These are phyloP conservation scores for Ptychobarbus kaznakovi DNA, from an alignment of 2,797 vertebrate genomes.

Conservation along the genomic window DNA sequence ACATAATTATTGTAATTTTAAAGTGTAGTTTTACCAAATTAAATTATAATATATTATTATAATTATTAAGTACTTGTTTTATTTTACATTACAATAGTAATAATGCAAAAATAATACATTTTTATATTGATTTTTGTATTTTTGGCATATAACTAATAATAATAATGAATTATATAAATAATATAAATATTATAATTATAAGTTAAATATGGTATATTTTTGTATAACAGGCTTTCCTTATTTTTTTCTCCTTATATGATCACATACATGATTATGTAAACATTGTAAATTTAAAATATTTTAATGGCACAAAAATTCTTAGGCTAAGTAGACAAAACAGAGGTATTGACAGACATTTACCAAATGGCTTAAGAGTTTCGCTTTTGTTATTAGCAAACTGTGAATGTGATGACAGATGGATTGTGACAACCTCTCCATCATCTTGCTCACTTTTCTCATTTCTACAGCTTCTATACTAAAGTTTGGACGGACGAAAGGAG, in stretches of 20 bases:
- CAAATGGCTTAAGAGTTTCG: background rate
- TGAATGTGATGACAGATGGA: background rate
- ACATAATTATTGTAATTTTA: background rate
- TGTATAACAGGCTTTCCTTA: background rate
- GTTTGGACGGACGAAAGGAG: conserved; percentile 33
- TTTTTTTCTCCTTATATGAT: background rate
- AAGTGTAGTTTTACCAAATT: background rate
- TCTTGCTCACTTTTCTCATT: conserved; percentile 6
- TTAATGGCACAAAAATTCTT: background rate
- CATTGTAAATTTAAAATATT: background rate
- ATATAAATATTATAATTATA: background rate
- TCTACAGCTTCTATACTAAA: conserved; percentile 53
- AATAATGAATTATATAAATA: background rate
- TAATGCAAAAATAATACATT: background rate
- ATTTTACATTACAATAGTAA: background rate
- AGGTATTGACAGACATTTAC: background rate
- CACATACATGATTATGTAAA: background rate
- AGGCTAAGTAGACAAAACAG: background rate
- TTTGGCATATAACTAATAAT: background rate
- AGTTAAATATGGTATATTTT: background rate
- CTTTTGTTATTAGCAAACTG: background rate
- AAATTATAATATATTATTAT: background rate
- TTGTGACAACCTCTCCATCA: background rate
- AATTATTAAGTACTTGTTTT: background rate
- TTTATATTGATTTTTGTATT: background rate